phyloP scores from a whole-genome alignment of 2,888 invertebrate genomes.

The Dastarcus helophoroides region DNA sequence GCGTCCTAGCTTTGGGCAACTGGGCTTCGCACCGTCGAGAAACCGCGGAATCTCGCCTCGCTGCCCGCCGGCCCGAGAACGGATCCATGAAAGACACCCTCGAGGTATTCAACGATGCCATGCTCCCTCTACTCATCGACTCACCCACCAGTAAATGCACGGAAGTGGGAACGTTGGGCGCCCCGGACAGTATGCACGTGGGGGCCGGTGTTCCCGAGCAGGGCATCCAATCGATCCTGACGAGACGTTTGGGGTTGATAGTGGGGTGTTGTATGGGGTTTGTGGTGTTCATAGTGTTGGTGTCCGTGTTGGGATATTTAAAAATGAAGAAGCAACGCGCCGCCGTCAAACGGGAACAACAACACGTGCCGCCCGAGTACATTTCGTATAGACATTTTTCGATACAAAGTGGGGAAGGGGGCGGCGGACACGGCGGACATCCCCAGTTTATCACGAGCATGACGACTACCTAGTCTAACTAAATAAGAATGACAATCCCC shows the following conservation, averaged over 20 bases:
- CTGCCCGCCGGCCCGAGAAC: conserved; percentile 40
- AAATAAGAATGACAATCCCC: too few species aligned
- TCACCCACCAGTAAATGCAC: conserved; percentile 66
- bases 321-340: conserved; percentile 75
- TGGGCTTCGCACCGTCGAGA: conserved; percentile 43
- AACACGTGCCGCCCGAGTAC: conserved; percentile 63
- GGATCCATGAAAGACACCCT: conserved; percentile 30
- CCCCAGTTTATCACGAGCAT: conserved; percentile 37
- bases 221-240: conserved; percentile 55
- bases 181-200: conserved; percentile 53
- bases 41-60: conserved; percentile 44
- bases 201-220: conserved; percentile 36
- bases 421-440: conserved; percentile 28
- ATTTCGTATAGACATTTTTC: conserved; percentile 67
- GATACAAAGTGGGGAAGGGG: conserved; percentile 52
- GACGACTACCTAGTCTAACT: too few species aligned
- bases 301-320: conserved; percentile 73
- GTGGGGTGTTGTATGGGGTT: conserved; percentile 80
- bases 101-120: conserved; percentile 43
- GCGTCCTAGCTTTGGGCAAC: conserved; percentile 77
- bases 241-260: conserved; percentile 70
- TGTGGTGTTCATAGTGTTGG: conserved; percentile 71
- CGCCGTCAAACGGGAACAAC: conserved; percentile 60
- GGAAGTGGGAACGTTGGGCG: conserved; percentile 62
- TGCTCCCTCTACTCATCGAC: conserved; percentile 50